Percentiles rank a stretch among this genome's conserved stretches.
Conservation (phyloP, 2,113 vertebrate species). For the Neolamprologus brichardi region DNA sequence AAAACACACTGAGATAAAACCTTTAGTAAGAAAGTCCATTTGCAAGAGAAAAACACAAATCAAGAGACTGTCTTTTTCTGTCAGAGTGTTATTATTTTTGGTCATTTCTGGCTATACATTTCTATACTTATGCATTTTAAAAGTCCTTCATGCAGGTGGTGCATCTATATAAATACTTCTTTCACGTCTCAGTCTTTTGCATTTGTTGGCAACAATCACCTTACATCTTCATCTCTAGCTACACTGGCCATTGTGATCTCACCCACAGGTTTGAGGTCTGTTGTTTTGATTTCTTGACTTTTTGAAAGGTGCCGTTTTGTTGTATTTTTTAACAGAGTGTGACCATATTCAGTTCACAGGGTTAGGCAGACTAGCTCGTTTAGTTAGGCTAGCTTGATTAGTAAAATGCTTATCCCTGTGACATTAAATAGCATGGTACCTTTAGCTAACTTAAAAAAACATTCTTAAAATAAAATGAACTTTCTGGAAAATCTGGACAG, state of each 20-base stretch:
- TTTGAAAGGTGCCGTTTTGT: neutral
- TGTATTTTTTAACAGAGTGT: neutral
- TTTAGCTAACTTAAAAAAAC: neutral
- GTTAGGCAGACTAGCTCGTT: neutral
- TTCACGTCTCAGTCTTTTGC: neutral
- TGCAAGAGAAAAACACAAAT: neutral
- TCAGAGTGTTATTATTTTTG: neutral
- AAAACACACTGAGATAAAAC: neutral
- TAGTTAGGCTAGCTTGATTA: neutral
- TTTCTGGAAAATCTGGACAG: neutral
- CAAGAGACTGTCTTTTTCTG: neutral
- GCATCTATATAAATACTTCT: neutral
- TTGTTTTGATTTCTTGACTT: neutral
- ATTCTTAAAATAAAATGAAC: neutral
- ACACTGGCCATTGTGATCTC: neutral
- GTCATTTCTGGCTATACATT: neutral
- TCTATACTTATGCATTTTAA: neutral
- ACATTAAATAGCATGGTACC: neutral
- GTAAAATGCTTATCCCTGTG: neutral
- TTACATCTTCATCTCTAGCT: neutral
- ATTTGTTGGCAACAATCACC: neutral
- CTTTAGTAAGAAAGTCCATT: neutral
- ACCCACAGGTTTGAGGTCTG: neutral
- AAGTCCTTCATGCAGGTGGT: neutral
- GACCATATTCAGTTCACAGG: neutral